A percentile compares a stretch with the other conserved stretches of the same genome.
Conservation (phyloP, 1,140 invertebrate genomes). For the Tyrophagus putrescentiae region DNA sequence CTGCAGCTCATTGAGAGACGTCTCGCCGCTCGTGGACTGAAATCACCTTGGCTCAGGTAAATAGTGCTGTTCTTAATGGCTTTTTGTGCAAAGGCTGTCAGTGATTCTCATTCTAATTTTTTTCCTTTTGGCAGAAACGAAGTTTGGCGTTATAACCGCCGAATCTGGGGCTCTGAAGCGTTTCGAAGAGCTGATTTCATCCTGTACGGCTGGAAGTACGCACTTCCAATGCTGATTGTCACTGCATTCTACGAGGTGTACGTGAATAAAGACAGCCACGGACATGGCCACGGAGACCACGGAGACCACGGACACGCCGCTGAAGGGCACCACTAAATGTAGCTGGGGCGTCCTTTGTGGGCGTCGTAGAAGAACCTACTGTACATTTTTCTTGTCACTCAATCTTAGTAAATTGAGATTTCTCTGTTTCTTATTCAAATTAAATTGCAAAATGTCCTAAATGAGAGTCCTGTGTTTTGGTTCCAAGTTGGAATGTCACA, state of each 20-base stretch:
- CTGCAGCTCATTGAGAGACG: neutral
- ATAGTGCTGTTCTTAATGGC: neutral
- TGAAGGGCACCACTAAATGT: too few species aligned
- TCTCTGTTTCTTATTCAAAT: too few species aligned
- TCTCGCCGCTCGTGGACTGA: slow-evolving; percentile 19
- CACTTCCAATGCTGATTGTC: slow-evolving; percentile 4
- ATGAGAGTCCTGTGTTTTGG: too few species aligned
- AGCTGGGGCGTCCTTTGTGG: too few species aligned
- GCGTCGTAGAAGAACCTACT: too few species aligned
- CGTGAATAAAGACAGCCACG: neutral
- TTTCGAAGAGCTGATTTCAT: neutral
- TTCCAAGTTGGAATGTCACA: too few species aligned
- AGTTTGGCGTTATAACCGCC: slow-evolving; percentile 17
- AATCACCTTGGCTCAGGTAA: slow-evolving; percentile 22
- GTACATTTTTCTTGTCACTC: too few species aligned
- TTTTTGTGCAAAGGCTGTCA: neutral
- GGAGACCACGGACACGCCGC: neutral
- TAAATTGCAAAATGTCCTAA: too few species aligned
- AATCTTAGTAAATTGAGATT: too few species aligned
- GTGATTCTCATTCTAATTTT: neutral
- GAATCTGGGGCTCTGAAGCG: slow-evolving; percentile 12
- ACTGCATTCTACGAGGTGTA: neutral
- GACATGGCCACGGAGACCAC: slow-evolving; percentile 1
- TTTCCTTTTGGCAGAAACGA: slow-evolving; percentile 17
- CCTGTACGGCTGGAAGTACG: slow-evolving; percentile 1